Evolutionary conservation across 2,797 vertebrate species (phyloP).

Genomic region (Coranthus polyacanthus): DNA sequence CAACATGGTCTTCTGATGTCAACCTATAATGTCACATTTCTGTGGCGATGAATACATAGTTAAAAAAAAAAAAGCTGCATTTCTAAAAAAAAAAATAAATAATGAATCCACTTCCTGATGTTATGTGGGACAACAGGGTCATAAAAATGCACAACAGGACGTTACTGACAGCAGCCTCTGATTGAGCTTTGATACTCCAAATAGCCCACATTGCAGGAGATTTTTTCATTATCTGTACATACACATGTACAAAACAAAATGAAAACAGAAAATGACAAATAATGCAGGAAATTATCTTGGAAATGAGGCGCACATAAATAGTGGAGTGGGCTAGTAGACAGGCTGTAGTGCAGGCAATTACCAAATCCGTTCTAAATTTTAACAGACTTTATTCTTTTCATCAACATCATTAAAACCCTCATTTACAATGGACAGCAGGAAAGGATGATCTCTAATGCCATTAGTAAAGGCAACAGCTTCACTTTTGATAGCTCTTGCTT

Average conservation of each 20-base stretch:
- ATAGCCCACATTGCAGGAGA: slow-evolving; percentile 10
- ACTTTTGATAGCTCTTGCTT: slow-evolving; percentile 66
- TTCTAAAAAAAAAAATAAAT: too few species aligned
- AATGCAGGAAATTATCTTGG: slow-evolving; percentile 39
- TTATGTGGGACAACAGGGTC: slow-evolving; percentile 7
- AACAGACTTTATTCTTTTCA: slow-evolving; percentile 68
- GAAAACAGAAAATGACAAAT: slow-evolving; percentile 43
- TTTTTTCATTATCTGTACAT: slow-evolving; percentile 23
- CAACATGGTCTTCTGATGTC: slow-evolving; percentile 51
- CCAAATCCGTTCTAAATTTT: slow-evolving; percentile 59
- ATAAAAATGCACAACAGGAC: slow-evolving; percentile 18
- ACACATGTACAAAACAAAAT: slow-evolving; percentile 12
- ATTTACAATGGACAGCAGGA: slow-evolving; percentile 69
- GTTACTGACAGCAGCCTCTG: slow-evolving; percentile 8
- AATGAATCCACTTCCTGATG: neutral
- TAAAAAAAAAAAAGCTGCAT: too few species aligned
- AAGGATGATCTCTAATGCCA: slow-evolving; percentile 72
- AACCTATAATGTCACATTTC: slow-evolving; percentile 44
- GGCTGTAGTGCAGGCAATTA: slow-evolving; percentile 62
- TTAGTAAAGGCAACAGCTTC: slow-evolving; percentile 67
- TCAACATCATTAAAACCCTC: slow-evolving; percentile 68
- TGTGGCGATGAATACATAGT: slow-evolving; percentile 30
- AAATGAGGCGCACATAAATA: slow-evolving; percentile 51
- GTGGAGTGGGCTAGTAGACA: slow-evolving; percentile 44
- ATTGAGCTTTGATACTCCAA: slow-evolving; percentile 7